Conservation (phyloP, 2,888 invertebrate genomes). For the Liodrosophila aerea region DNA sequence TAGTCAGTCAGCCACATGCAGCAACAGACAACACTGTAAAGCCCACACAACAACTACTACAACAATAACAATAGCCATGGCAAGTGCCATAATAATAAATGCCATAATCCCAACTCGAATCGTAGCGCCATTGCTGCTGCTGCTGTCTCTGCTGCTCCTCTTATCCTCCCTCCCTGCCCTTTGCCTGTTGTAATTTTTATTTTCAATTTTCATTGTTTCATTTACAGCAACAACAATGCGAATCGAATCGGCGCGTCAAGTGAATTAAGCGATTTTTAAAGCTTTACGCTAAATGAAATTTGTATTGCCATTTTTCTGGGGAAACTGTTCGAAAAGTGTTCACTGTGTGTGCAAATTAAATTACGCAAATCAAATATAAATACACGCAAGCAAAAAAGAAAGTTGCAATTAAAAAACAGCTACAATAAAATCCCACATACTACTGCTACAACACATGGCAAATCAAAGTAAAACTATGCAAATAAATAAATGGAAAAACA, state of each 20-base stretch:
- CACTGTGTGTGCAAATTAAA: slow-evolving; percentile 74
- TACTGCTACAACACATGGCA: slow-evolving; percentile 32
- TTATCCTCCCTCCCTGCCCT: background rate
- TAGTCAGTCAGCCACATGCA: slow-evolving; percentile 20
- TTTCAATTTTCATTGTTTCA: slow-evolving; percentile 73
- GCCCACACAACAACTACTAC: slow-evolving; percentile 33
- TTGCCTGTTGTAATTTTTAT: slow-evolving; percentile 72
- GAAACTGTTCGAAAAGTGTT: slow-evolving; percentile 41
- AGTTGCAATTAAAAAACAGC: slow-evolving; percentile 4
- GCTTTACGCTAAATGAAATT: slow-evolving; percentile 76
- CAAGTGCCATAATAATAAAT: slow-evolving; percentile 73
- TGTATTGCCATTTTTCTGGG: slow-evolving; percentile 60
- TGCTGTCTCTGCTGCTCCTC: slow-evolving; percentile 11
- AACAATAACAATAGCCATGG: slow-evolving; percentile 30
- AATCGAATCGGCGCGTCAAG: slow-evolving; percentile 66
- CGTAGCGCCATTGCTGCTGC: slow-evolving; percentile 30
- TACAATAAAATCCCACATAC: slow-evolving; percentile 9
- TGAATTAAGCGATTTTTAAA: slow-evolving; percentile 78
- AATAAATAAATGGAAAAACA: slow-evolving; percentile 20
- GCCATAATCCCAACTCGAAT: slow-evolving; percentile 66
- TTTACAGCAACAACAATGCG: slow-evolving; percentile 54
- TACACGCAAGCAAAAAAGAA: slow-evolving; percentile 17
- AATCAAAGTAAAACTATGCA: slow-evolving; percentile 29
- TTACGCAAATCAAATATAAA: slow-evolving; percentile 74
- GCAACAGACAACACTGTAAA: slow-evolving; percentile 53